Base-by-base conservation (phyloP, 2,888 invertebrate genomes). In the Drosophila recens region DNA sequence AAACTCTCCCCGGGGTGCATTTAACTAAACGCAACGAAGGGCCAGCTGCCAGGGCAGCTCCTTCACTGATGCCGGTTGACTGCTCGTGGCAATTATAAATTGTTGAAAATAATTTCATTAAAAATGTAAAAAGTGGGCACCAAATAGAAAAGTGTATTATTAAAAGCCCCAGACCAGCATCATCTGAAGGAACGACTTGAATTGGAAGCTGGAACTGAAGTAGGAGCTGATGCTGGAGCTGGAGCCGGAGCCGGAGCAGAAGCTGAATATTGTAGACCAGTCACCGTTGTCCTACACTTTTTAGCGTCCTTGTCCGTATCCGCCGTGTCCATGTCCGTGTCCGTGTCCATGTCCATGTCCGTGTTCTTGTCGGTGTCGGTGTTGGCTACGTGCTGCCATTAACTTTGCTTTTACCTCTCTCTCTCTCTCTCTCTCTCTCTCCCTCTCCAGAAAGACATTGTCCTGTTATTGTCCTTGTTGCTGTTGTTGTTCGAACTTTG, bases 71-170 rank as follows among this genome's bases (percentile, higher is more conserved):
- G 84, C 49, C 59, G 48, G 48, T 56, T 33, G 67, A 75, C 75
- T 83, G 85, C 85, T 76, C 89, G 81, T 83, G 79, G 84, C 89
- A 86, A 86, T 86, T 86, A 86, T 86, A 89, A 86, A 86, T 86
- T 88, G 85, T 87, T 87, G 87, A 83, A 89, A 88, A 86, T 86
- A 86, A 86, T 86, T 88, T 88, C 85, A 86, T 86, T 86, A 88
- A 87, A 89, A 83, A 89, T 86, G 84, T 87, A 89, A 86, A 86
- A 89, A 87, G 83, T 80, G 71, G 45, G 63, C 75, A 76, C 70
- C 75, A 79, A 80, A 88, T 82, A 74, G 80, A 65, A 73, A 64
- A 79, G 72, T 76, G 66, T 77, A 78, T 69, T 79, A 75, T 76
- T 83, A 77, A 69, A 74, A 71, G 81, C 45, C 66, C 67, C 17